phyloP scores from a whole-genome alignment of 2,113 vertebrate genomes.

The Lethenteron reissneri region DNA sequence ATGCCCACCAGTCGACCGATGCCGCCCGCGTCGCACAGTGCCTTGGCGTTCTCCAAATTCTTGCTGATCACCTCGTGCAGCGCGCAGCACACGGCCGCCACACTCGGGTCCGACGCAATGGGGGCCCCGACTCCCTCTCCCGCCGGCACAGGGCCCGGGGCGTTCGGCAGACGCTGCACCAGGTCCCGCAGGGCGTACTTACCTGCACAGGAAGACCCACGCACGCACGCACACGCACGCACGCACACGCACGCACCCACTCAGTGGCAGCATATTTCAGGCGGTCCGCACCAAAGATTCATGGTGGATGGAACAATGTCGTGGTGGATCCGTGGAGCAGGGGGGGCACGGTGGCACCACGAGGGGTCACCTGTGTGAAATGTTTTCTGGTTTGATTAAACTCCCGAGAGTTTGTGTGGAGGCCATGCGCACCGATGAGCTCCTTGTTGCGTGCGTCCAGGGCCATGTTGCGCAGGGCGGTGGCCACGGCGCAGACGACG shows the following conservation, averaged over 20 bases:
- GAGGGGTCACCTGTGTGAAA: too few relatives aligned
- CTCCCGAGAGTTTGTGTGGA: too few relatives aligned
- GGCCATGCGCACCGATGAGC: conserved; percentile 42
- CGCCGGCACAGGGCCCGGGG: conserved; percentile 30
- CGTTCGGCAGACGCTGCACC: conserved; percentile 73
- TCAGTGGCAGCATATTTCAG: too few relatives aligned
- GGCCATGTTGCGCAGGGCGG: conserved; percentile 93
- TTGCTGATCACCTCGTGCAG: conserved; percentile 90
- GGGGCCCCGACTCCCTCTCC: not conserved
- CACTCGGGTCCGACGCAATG: conserved; percentile 63
- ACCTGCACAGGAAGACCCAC: conserved; percentile 22
- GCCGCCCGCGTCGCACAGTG: conserved; percentile 72
- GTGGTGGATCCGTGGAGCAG: too few relatives aligned
- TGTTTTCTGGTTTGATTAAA: too few relatives aligned
- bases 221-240: not conserved
- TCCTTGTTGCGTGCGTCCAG: conserved; percentile 97
- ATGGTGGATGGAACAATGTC: too few relatives aligned
- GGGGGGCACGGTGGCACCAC: too few relatives aligned
- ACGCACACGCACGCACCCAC: not conserved
- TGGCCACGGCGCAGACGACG: conserved; percentile 91
- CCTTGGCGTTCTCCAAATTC: conserved; percentile 97
- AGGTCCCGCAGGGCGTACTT: conserved; percentile 93
- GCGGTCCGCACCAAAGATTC: too few relatives aligned
- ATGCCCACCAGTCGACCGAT: conserved; percentile 96
- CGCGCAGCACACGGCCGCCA: conserved; percentile 83